Evolutionary conservation across 2,113 vertebrate genomes (phyloP), one percentile per base, ranked within the genome.

Genomic region (Ibidorhyncha struthersii): DNA sequence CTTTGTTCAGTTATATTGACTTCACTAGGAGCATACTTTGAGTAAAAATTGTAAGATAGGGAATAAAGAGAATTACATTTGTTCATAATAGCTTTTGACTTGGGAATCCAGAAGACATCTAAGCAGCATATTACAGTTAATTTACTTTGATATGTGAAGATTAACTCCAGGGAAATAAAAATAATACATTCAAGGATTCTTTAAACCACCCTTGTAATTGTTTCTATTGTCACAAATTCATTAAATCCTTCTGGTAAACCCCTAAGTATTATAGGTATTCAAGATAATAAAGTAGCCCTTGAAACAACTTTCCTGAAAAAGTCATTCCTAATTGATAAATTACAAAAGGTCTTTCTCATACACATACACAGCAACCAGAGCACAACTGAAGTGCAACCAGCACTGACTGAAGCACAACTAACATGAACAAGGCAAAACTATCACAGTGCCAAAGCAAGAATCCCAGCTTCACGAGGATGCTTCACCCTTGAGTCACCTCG

Each of bases 141-240:
- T 97, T 96, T 97, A 87, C 63, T 96, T 93, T 93, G 94, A 96
- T 96, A 95, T 40, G 77, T 73, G 61, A 93, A 92, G 69, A 94
- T 95, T 92, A 96, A 97, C 91, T 88, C 90, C 74, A 91, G 95
- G 93, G 95, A 97, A 98, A 97, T 96, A 97, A 96, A 96, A 91
- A 96, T 91, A 96, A 95, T 89, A 89, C 71, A 96, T 92, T 96
- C 82, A 96, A 95, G 88, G 56, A 94, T 90, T 94, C 72, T 88
- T 93, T 59, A 55, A 32, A 79, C 89, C 71, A 76, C 65, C 47
- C 29, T 53, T 67, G 8, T 96, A 96, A 97, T 90, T 96, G 81
- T 97, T 96, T 93, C 95, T 94, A 70, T 92, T 97, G 93, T 95
- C 83, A 91, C 7, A 91, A 53, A 82, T 70, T 85, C 90, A 86